Evolutionary conservation across 2,113 vertebrate genomes (phyloP).

Genomic region (Strigops habroptila): DNA sequence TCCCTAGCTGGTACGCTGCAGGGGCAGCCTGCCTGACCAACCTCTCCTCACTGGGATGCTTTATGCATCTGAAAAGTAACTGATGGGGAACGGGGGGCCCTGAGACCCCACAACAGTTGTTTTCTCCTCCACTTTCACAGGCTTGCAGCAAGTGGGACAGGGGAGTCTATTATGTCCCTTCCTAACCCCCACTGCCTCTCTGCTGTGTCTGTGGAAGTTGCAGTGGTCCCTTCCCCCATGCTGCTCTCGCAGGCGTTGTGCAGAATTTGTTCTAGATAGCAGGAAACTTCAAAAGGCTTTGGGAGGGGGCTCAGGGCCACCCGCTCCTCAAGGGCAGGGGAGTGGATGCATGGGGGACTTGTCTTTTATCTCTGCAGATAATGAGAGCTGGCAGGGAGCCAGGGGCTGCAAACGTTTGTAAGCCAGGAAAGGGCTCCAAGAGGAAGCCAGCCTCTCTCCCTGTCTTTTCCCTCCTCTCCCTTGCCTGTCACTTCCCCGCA

Average conservation of each 20-base stretch:
- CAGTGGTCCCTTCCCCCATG: constrained; percentile 37
- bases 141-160: background rate
- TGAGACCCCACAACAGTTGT: background rate
- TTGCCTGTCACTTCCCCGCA: background rate
- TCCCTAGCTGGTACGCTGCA: background rate
- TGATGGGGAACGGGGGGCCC: background rate
- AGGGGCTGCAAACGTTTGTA: constrained; percentile 37
- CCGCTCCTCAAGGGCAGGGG: constrained; percentile 62
- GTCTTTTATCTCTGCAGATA: constrained; percentile 74
- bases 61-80: background rate
- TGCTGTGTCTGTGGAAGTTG: background rate
- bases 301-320: constrained; percentile 33
- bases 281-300: constrained; percentile 69
- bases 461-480: background rate
- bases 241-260: constrained; percentile 44
- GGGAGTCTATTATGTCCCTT: background rate
- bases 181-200: background rate
- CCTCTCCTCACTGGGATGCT: background rate
- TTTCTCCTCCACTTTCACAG: background rate
- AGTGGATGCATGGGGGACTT: constrained; percentile 27
- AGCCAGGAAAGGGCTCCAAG: constrained; percentile 13
- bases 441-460: background rate
- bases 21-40: background rate
- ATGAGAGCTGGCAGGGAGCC: constrained; percentile 66
- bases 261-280: constrained; percentile 69